A percentile compares a stretch with the other conserved stretches of the same genome.
Evolutionary conservation across 2,113 vertebrate genomes (phyloP).

Genomic region (Caloenas nicobarica): DNA sequence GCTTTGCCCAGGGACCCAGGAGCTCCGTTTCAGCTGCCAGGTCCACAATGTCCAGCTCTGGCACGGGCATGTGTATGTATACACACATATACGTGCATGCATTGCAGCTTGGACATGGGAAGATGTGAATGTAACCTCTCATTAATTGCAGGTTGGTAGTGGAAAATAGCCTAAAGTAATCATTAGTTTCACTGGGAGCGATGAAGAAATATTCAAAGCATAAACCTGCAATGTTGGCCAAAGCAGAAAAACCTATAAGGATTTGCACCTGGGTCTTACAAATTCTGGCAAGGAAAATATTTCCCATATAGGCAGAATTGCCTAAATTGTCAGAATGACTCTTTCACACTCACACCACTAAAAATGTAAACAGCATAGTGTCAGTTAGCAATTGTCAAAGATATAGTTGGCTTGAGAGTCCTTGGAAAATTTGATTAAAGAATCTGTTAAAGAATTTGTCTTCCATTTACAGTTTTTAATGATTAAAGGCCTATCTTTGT

Average conservation of each 20-base stretch:
- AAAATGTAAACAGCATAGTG: not conserved
- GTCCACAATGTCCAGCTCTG: not conserved
- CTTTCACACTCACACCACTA: not conserved
- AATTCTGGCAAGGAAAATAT: not conserved
- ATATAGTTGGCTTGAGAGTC: not conserved
- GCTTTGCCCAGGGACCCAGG: not conserved
- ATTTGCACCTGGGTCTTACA: not conserved
- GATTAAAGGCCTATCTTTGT: not conserved
- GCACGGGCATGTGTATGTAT: rapidly evolving
- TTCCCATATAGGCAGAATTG: not conserved
- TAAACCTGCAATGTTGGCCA: not conserved
- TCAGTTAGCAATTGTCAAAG: not conserved
- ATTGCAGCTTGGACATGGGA: not conserved
- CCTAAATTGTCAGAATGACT: not conserved
- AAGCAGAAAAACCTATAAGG: not conserved
- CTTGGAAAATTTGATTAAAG: not conserved
- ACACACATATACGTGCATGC: not conserved
- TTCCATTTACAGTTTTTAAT: not conserved
- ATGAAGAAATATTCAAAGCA: not conserved
- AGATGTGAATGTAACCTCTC: not conserved
- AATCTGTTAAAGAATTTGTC: not conserved
- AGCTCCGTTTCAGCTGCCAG: not conserved
- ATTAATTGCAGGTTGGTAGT: not conserved
- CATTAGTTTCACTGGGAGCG: not conserved
- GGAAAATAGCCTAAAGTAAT: not conserved